Evolutionary conservation across 2,888 invertebrate genomes (phyloP), one percentile per base, ranked within the genome.

Genomic region (Lutraria lutraria): DNA sequence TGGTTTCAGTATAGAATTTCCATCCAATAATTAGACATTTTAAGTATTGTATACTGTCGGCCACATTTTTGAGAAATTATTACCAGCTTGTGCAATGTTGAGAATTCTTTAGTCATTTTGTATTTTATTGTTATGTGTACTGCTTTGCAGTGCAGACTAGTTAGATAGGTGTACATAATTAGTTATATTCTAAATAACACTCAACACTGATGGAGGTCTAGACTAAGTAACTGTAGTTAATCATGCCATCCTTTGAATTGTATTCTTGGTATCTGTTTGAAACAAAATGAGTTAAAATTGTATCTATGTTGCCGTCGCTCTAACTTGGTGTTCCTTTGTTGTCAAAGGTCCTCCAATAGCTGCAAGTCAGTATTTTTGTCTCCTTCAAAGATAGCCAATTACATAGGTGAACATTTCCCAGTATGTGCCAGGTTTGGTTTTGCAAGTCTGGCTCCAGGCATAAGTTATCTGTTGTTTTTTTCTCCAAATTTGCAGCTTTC

Each of bases 71-170:
- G 80, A 80, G 34, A 16, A 31, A 43, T 31, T 25, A 31, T 43
- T 76, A 10, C 76, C 76, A 76, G 76, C 1, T 76, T 76, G 43
- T 80, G 43, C 52, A 53, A 80, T 52, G n/a, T 43, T 53, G 43
- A 80, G 19, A 53, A n/a, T 21, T 80, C 43, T 80, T 80, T 80
- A 43, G 52, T 80, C 80, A 80, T 52, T n/a, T 80, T 80, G 25
- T 25, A 31, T n/a, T n/a, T n/a, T 31, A 76, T 53, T 52, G 8
- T 80, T 80, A 80, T 43, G 52, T 21, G 31, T 25, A n/a, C n/a
- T 53, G 52, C 80, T 80, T 31, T 25, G 25, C 25, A 25, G 3
- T n/a, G 63, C n/a, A 68, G 21, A 68, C n/a, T 68, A 68, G n/a
- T 25, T 68, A 60, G n/a, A n/a, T 21, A 68, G 63, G n/a, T 25